Evolutionary conservation across 1,140 invertebrate genomes (phyloP), one percentile per base, ranked within the genome.

Genomic region (Carposina sasakii): DNA sequence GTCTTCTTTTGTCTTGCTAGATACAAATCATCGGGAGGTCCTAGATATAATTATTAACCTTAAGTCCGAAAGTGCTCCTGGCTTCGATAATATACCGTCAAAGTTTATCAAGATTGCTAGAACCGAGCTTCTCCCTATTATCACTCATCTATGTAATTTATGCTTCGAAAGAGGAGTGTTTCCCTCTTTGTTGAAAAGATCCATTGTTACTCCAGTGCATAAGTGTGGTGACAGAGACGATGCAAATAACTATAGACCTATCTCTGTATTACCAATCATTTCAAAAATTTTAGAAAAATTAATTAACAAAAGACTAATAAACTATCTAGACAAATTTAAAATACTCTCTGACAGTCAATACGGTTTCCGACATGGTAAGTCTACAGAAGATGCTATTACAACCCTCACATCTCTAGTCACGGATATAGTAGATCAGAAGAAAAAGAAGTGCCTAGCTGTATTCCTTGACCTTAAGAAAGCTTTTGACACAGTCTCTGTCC

Each of bases 401-500:
- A 12, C 15, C 2, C 10, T 46, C 4, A 19, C 16, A 2, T 5
- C 3, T n/a, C 4, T 12, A 20, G 20, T 46, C 5, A 33, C 15
- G n/a, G 21, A 30, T 5, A 40, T 48, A 20, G 26, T 57, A 6
- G 48, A 60, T 39, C n/a, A n/a, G n/a, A 13, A 41, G n/a, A 34
- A 36, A 21, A 21, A 33, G 30, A 52, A 52, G 37, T 40, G n/a
- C 13, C 30, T 57, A 21, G 47, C 17, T 20, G 37, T 62, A 13
- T 64, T 59, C 33, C 24, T 58, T 13, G 56, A 60, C 33, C 28
- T 63, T 10, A 39, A n/a, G 13, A 63, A 60, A 48, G 60, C 57
- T 9, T 63, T 65, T 40, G 63, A 65, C 36, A 56, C 60, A 12
- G 57, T 67, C 13, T 36, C 51, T 17, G 45, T 63, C 23, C 24